Conservation (phyloP, 2,888 invertebrate genomes). For the Pristionchus mayeri region DNA sequence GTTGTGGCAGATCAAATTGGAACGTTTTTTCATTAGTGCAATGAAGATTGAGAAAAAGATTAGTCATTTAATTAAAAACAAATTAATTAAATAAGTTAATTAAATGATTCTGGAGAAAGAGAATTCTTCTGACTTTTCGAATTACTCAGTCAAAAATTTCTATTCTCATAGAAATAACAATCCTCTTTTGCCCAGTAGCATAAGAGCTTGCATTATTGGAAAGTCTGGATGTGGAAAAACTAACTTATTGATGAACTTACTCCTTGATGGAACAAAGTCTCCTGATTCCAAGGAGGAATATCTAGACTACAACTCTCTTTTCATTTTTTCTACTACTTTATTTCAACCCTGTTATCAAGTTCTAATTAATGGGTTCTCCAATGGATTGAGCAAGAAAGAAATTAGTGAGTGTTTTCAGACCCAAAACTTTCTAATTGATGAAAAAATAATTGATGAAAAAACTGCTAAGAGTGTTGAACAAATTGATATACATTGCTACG, state of each 20-base stretch:
- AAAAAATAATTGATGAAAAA: conserved; percentile 53
- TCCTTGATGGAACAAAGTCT: conserved; percentile 46
- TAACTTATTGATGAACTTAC: conserved; percentile 61
- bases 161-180: conserved; percentile 60
- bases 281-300: conserved; percentile 56
- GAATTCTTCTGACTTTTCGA: conserved; percentile 33
- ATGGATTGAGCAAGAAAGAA: conserved; percentile 60
- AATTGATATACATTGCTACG: conserved; percentile 5
- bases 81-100: neutral
- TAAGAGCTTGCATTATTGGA: conserved; percentile 67
- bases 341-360: conserved; percentile 65
- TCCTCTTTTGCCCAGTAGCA: conserved; percentile 53
- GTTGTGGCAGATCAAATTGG: conserved; percentile 50
- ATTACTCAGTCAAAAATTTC: conserved; percentile 55
- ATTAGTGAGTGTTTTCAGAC: conserved; percentile 52
- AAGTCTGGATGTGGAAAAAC: conserved; percentile 65
- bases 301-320: conserved; percentile 62
- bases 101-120: neutral
- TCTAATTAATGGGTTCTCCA: conserved; percentile 57
- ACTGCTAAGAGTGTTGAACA: conserved; percentile 50
- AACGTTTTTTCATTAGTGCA: conserved; percentile 53
- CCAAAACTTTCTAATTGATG: conserved; percentile 27
- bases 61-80: neutral
- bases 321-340: conserved; percentile 53
- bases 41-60: conserved; percentile 48